Base-by-base conservation (phyloP, 2,113 vertebrate genomes). In the Garra rufa region DNA sequence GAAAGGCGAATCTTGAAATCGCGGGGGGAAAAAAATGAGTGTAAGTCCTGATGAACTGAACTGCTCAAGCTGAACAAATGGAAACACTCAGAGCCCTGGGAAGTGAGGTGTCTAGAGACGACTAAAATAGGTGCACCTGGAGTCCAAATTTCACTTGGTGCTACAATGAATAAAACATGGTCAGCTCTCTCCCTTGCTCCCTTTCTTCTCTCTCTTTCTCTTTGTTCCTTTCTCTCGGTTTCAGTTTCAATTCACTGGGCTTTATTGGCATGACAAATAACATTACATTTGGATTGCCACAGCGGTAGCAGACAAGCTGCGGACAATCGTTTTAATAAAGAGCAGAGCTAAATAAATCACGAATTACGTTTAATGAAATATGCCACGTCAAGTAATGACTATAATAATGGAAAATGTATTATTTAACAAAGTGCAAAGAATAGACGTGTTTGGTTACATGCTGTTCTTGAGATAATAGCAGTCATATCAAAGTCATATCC, bases 81-180 rank as follows among this genome's bases (percentile, higher is more conserved):
- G 83, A 84, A 85, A 63, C 78, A 67, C 74, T 84, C 57, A 76
- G 83, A 76, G 76, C 41, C 79, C 59, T 71, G 50, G 41, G 83
- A 65, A 76, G 73, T 77, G 63, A 85, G 43, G 78, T 78, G 86
- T 85, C 85, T 79, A 52, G 83, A 85, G 85, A 87, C 76, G 59
- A 82, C 69, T 34, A 70, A 78, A 63, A 57, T 52, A 69, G 46
- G 75, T 65, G 86, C 84, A 88, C 84, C 85, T 87, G 88, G 88
- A 86, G 78, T 84, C 84, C 85, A 86, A 81, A 87, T 83, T 82
- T 76, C 81, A 65, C 82, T 78, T 84, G 77, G 78, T 83, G 80
- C 78, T 65, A 83, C 83, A 61, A 84, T 87, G 83, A 85, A 88
- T 85, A 85, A 88, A 88, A 69, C 81, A 85, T 82, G 63, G 79